Evolutionary conservation across 1,140 invertebrate genomes (phyloP), one percentile per base, ranked within the genome.

Genomic region (Aporrectodea caliginosa): DNA sequence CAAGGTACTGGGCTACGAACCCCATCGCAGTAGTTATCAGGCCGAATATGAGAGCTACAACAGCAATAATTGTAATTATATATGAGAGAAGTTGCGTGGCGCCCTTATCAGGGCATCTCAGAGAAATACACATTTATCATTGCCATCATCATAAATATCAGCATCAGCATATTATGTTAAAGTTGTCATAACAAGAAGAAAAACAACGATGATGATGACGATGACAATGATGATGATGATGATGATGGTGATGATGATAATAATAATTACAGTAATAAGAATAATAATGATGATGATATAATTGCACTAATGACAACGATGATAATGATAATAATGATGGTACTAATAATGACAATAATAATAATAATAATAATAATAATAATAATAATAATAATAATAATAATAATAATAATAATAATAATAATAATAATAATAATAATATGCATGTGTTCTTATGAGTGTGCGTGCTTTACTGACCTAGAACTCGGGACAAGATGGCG

Each of bases 401-500:
- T 68, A 16, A 68, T 68, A 27, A 68, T 16, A 16, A 68, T 16
- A 68, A 68, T 68, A 68, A 27, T 27, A 68, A 68, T 68, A 16
- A 68, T 16, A 68, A 14, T 68, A 27, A 68, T 68, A 68, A 68
- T 30, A 71, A 68, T 68, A 16, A n/a, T n/a, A n/a, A n/a, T n/a
- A n/a, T n/a, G n/a, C n/a, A n/a, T n/a, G n/a, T n/a, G n/a, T n/a
- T n/a, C 58, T 68, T 68, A 16, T 2, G 32, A 30, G 32, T 12
- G 32, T 30, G 22, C n/a, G 30, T 33, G 2, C n/a, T 1, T 34
- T 79, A 74, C 72, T 0, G 31, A 77, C 35, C 83, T 86, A 84
- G 89, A 0, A 85, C 84, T 84, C 93, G 92, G 0, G 93, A 92
- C 16, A 93, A 86, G 80, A 92, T 90, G 0, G 93, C 92, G 69